A percentile compares a stretch with the other conserved stretches of the same genome.
Conservation (phyloP, 2,888 invertebrate genomes). For the Lasioglossum figueresi region DNA sequence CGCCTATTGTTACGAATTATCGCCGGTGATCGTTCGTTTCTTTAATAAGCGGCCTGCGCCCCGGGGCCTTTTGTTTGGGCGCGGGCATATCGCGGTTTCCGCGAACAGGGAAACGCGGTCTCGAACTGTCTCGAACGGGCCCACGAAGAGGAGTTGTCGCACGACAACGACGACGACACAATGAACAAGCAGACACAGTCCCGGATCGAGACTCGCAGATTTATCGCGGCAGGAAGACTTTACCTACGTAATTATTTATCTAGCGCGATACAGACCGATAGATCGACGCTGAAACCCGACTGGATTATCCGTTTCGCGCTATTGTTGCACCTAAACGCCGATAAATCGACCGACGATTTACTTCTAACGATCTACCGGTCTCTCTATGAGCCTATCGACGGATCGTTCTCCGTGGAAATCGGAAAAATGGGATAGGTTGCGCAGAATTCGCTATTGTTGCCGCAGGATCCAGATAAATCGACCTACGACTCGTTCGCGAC, state of each 20-base stretch:
- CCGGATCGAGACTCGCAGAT: constrained; percentile 29
- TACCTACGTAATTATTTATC: constrained; percentile 59
- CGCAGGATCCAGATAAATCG: not conserved
- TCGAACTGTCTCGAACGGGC: not conserved
- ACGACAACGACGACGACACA: constrained; percentile 36
- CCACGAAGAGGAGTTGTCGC: constrained; percentile 22
- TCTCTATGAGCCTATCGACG: not conserved
- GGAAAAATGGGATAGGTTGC: not conserved
- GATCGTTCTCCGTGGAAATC: not conserved
- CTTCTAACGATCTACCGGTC: not conserved
- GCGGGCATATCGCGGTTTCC: constrained; percentile 35
- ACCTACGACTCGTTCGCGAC: not conserved
- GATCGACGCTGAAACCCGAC: not conserved
- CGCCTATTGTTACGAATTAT: constrained; percentile 65
- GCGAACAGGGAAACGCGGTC: constrained; percentile 54
- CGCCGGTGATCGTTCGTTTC: constrained; percentile 60
- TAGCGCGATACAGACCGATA: constrained; percentile 33
- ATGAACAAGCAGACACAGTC: constrained; percentile 32
- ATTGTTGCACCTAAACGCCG: not conserved
- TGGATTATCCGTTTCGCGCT: constrained; percentile 12
- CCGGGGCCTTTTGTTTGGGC: constrained; percentile 55
- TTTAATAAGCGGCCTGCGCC: constrained; percentile 51
- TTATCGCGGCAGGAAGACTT: constrained; percentile 58
- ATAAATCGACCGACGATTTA: constrained; percentile 2
- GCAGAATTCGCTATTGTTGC: not conserved